Base-by-base conservation (phyloP, 2,888 invertebrate species). In the Melieria crassipennis region DNA sequence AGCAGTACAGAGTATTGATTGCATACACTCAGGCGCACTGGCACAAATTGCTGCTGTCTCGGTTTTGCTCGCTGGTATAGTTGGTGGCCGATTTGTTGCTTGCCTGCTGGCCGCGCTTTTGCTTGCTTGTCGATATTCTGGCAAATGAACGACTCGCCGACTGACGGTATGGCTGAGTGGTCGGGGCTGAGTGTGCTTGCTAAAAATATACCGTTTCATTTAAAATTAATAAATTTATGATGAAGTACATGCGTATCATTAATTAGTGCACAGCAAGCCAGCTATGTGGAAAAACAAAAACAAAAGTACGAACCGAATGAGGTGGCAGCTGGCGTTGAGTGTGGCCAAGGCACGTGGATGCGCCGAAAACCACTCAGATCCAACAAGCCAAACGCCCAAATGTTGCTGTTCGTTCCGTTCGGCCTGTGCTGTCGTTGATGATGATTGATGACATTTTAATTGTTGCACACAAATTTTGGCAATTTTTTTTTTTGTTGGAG, bases 371-470 rank as follows among this genome's bases (percentile, higher is more conserved):
- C 30, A 30, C 30, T 30, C 30, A 30, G 30, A 30, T 30, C 30
- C 30, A 30, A 30, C 30, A 30, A 30, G 30, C 30, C 30, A 30
- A 30, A 30, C 30, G 30, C 30, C 30, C 30, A 30, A 30, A 30
- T 30, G 30, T 30, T 30, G 30, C 30, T 30, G 30, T 30, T 30
- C 30, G 30, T 30, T 30, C 1, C 30, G 30, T 30, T 30, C 30
- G 30, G 30, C 30, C 11, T 7, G 11, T 50, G 50, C 7, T 50
- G 50, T 1, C 3, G 3, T 7, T 50, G 50, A 50, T 52, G 52
- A 52, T 52, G 52, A 52, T 52, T 52, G 6, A 52, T 52, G 52
- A 52, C 13, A 52, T 52, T 52, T 52, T 52, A 52, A 52, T 52
- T 52, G 52, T 52, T 52, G 52, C 52, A 13, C 52, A 52, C 13